Evolutionary conservation across 2,888 invertebrate genomes (phyloP).

Genomic region (Hetaerina titia): DNA sequence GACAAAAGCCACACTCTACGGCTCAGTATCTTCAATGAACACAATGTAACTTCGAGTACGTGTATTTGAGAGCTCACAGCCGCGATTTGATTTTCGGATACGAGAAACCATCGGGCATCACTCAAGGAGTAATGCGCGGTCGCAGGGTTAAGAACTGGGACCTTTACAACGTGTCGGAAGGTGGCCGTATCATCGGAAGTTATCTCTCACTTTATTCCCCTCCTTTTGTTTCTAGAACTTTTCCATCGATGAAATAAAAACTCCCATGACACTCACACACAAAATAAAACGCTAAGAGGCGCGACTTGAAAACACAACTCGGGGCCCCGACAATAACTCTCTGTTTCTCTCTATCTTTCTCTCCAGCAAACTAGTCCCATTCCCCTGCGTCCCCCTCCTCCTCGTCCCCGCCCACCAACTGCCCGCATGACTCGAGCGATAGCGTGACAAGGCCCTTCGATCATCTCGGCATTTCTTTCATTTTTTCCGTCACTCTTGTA

Average conservation of each 20-base stretch:
- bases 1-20: too few relatives aligned
- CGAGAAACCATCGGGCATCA: conserved; percentile 1
- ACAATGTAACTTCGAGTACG: too few relatives aligned
- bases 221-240: neutral
- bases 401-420: neutral
- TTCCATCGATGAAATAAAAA: neutral
- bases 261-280: neutral
- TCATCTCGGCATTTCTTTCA: conserved; percentile 45
- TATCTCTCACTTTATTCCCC: neutral
- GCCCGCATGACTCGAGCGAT: conserved; percentile 8
- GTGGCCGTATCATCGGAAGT: neutral
- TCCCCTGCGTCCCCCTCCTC: neutral
- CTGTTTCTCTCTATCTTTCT: neutral
- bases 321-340: neutral
- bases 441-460: conserved; percentile 51
- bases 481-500: neutral
- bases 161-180: conserved; percentile 17
- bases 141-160: neutral
- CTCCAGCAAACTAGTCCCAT: neutral
- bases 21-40: too few relatives aligned
- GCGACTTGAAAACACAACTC: neutral
- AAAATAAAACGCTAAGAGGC: neutral
- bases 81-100: neutral
- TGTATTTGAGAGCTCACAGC: neutral
- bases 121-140: conserved; percentile 8